Conservation (phyloP, 2,797 vertebrate species). For the Menidia menidia region DNA sequence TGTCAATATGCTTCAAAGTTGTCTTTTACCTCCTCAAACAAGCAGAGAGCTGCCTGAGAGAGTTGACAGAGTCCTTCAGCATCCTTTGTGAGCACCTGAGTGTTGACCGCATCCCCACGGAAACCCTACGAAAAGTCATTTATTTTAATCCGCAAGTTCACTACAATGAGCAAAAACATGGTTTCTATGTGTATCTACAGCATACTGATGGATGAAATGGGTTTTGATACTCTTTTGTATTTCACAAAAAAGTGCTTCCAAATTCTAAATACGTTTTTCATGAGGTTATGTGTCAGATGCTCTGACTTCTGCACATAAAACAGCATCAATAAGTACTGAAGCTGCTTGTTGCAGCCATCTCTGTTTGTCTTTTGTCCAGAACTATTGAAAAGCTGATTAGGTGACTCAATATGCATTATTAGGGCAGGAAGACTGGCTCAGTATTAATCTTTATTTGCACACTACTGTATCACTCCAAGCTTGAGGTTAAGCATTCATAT, state of each 20-base stretch:
- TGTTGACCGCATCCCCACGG: conserved; percentile 78
- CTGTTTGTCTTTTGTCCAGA: conserved; percentile 33
- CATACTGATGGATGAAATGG: neutral
- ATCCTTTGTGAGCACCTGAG: conserved; percentile 85
- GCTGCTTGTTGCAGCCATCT: neutral
- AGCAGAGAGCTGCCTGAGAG: conserved; percentile 83
- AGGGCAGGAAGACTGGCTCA: conserved; percentile 49
- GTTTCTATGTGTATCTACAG: neutral
- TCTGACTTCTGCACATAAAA: neutral
- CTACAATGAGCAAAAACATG: neutral
- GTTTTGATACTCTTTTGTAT: neutral
- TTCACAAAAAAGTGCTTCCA: conserved; percentile 2
- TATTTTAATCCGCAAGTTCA: conserved; percentile 4
- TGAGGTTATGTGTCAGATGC: neutral
- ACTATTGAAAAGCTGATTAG: conserved; percentile 57
- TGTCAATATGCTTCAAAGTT: neutral
- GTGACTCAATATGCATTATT: conserved; percentile 44
- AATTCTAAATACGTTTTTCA: conserved; percentile 3
- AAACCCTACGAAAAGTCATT: conserved; percentile 73
- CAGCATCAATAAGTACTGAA: neutral
- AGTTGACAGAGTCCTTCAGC: conserved; percentile 84
- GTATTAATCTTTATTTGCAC: conserved; percentile 54
- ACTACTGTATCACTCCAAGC: conserved; percentile 36
- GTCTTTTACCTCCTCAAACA: conserved; percentile 84
- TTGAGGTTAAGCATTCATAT: conserved; percentile 26